Percentiles rank a stretch among this genome's conserved stretches.
Conservation (phyloP, 2,113 vertebrate genomes). For the Sturnus vulgaris region DNA sequence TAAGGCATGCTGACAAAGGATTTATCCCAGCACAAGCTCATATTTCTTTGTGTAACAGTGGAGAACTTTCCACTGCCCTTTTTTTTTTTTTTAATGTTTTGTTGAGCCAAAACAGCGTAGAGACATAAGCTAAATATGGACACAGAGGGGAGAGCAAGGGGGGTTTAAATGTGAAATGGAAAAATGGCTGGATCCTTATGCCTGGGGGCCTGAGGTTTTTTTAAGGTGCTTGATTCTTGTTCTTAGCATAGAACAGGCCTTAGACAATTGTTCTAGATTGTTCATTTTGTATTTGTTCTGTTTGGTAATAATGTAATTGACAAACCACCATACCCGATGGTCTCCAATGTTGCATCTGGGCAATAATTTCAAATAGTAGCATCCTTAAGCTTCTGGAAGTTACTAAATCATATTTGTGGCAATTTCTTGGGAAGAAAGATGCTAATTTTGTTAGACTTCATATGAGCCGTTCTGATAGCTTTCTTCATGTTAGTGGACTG, state of each 20-base stretch:
- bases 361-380: background rate
- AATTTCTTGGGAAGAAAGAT: background rate
- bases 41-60: background rate
- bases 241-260: background rate
- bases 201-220: background rate
- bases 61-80: background rate
- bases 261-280: background rate
- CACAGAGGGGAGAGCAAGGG: background rate
- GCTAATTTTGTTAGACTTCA: background rate
- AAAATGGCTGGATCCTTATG: background rate
- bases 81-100: background rate
- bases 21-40: background rate
- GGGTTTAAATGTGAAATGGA: background rate
- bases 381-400: background rate
- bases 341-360: background rate
- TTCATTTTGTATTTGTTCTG: background rate
- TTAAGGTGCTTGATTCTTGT: background rate
- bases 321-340: background rate
- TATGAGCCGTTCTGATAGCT: background rate
- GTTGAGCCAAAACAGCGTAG: background rate
- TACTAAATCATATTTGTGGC: background rate
- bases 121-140: background rate
- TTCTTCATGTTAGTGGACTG: background rate
- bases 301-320: background rate
- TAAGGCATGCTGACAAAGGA: background rate